Evolutionary conservation across 2,888 invertebrate species (phyloP), one percentile per base, ranked within the genome.

Genomic region (Tuta absoluta): DNA sequence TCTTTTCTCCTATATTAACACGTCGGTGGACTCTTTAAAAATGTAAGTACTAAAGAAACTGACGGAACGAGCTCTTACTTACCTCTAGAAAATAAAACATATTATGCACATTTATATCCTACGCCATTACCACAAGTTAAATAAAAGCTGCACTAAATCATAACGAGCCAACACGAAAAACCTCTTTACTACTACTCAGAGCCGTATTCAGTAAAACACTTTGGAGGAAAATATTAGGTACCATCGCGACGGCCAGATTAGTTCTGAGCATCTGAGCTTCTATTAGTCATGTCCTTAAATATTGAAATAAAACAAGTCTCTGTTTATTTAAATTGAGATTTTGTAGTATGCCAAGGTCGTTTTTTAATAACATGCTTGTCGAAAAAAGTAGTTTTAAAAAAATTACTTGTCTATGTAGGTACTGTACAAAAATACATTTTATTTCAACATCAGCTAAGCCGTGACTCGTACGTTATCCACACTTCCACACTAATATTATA

Each of bases 91-190:
- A 61, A 66, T 60, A 64, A 58, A 64, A 66, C 51, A 60, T 63
- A 68, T 66, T 62, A 65, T 68, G 60, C 67, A 64, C 69, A 69
- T 71, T 70, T 65, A 68, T 69, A 67, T 62, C 59, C 21, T 53
- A 64, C 56, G 62, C 69, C 65, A 65, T 67, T 66, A 66, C 63
- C 63, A 38, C 49, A 61, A 57, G 51, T 64, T 66, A 67, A 71
- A 67, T 66, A 67, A 60, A 66, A 45, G 60, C 63, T 65, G 66
- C 67, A 69, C 72, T 76, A 75, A 75, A 77, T 77, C 76, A 78
- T 75, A 75, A 71, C 68, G 71, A 37, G 70, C 67, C 67, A 68
- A 82, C 81, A 82, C 65, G 80, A 75, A 82, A 80, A 83, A 78
- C 79, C 81, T 81, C 77, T 83, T 75, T 72, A 70, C 70, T 59